A percentile compares a stretch with the other conserved stretches of the same genome.
These are phyloP conservation scores for Todus mexicanus DNA, from an alignment of 2,797 vertebrate species.

Conservation along the genomic window DNA sequence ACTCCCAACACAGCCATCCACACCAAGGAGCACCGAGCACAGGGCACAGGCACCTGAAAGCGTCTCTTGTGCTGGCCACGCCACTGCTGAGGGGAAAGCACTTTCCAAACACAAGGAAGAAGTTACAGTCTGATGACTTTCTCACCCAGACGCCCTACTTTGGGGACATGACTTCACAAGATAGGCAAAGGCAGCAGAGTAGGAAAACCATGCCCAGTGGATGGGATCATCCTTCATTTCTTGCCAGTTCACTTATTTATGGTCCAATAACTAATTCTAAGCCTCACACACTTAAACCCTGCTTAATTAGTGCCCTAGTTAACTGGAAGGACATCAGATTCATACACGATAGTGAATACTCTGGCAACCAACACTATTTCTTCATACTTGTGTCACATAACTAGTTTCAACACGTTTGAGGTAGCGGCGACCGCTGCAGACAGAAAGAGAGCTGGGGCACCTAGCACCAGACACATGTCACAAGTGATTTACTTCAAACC, in stretches of 20 bases:
- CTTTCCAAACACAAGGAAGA: neutral
- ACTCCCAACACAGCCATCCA: neutral
- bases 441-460: neutral
- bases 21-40: accelerated
- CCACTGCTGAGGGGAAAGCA: neutral
- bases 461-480: neutral
- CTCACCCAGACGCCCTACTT: neutral
- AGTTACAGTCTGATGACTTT: neutral
- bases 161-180: neutral
- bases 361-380: neutral
- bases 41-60: accelerated
- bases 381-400: neutral
- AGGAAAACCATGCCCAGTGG: neutral
- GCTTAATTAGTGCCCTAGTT: slow-evolving; percentile 19
- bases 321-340: neutral
- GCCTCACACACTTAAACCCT: neutral
- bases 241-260: neutral
- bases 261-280: neutral
- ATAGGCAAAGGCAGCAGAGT: neutral
- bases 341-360: neutral
- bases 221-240: neutral
- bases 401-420: neutral
- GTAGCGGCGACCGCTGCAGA: neutral
- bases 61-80: accelerated
- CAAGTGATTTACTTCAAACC: neutral